Conservation (phyloP, 2,113 vertebrate genomes). For the Bathybates hornii region DNA sequence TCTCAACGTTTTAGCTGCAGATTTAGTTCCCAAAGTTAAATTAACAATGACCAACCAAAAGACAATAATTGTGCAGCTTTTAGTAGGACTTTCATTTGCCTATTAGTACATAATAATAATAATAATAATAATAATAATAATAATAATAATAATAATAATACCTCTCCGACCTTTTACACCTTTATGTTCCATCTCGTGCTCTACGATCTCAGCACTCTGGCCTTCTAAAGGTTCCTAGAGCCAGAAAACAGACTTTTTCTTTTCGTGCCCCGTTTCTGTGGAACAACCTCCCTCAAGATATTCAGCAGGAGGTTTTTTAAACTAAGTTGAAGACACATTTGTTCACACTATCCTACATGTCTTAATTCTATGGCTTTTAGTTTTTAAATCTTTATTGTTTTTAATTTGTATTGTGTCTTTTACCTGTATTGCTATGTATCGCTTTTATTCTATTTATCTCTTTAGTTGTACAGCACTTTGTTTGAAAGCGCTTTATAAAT, state of each 20-base stretch:
- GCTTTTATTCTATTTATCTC: neutral
- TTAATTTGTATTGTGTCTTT: neutral
- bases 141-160: neutral
- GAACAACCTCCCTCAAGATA: no score
- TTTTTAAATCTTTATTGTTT: neutral
- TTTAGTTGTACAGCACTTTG: neutral
- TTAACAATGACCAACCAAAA: neutral
- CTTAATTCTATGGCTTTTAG: neutral
- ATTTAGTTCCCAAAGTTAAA: neutral
- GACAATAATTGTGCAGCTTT: neutral
- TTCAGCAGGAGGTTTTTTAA: neutral
- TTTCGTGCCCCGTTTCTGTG: neutral
- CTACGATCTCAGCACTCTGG: accelerated
- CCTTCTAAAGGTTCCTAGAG: accelerated
- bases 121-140: neutral
- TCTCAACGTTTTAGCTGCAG: neutral
- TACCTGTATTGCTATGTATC: neutral
- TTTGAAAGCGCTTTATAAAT: neutral
- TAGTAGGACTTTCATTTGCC: neutral
- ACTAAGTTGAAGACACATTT: neutral
- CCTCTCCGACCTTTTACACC: neutral
- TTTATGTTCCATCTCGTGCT: accelerated
- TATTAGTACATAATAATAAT: neutral
- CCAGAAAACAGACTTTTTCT: neutral
- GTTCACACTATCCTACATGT: neutral